Base-by-base conservation (phyloP, 2,113 vertebrate species). In the Phalacrocorax brasilianus region DNA sequence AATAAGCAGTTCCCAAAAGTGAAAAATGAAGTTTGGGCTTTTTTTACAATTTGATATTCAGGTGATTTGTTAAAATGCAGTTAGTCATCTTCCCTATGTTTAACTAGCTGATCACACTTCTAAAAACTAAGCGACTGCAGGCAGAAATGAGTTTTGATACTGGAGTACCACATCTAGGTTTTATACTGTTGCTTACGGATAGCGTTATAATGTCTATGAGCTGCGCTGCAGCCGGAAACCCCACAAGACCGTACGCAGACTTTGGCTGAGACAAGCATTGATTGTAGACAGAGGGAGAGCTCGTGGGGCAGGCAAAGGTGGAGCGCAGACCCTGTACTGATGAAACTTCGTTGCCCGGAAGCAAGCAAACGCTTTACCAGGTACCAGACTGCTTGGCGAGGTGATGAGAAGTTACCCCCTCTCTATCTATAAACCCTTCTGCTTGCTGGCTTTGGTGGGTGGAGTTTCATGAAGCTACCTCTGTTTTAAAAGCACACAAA, bases 381-480 rank as follows among this genome's bases (percentile, higher is more conserved):
- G 3, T 10, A 70, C 32, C 32, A 30, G 23, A 9, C 0, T n/a
- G 33, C 40, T 24, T 42, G 28, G 23, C 10, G 1, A 67, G 5
- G 52, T 16, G 35, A 33, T 11, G 27, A 47, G n/a, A 28, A 65
- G 35, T 15, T 0, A 3, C 22, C 14, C 72, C 14, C 20, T 61
- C 42, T 44, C 42, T 17, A 12, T 14, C 11, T 23, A 12, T 5
- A 38, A 58, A 35, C 18, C 11, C 2, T 89, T 62, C n/a, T 55
- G 32, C 13, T 58, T 62, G n/a, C 12, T 27, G 11, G 50, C 8
- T 12, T 19, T 0, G 2, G 20, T 5, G 7, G 23, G 8, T 27
- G 32, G 5, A n/a, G 32, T 11, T 53, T 47, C n/a, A 14, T 66
- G 42, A 73, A 86, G 52, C 10, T 49, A 77, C 33, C 10, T 47